Evolutionary conservation across 2,113 vertebrate species (phyloP).

Genomic region (Cyanoderma ruficeps): DNA sequence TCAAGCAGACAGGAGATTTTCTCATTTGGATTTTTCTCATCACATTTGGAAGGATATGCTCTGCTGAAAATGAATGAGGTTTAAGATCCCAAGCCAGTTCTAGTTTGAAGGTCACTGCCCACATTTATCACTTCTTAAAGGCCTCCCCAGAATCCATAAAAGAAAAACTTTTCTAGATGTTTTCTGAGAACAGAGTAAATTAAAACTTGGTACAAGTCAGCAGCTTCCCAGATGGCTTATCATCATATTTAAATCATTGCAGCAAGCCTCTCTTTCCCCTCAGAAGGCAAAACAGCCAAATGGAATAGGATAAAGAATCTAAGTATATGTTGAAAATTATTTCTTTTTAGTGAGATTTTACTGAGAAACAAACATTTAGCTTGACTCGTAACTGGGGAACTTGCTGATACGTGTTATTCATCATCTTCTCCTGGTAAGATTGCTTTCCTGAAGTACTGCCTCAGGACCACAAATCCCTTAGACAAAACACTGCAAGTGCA

Average conservation of each 20-base stretch:
- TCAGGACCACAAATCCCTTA: neutral
- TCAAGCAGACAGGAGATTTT: neutral
- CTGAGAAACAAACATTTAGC: neutral
- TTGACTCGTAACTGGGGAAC: neutral
- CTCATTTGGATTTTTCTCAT: neutral
- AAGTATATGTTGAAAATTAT: neutral
- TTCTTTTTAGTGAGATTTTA: neutral
- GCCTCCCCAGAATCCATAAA: neutral
- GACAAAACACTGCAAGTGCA: neutral
- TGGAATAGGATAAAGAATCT: neutral
- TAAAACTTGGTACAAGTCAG: neutral
- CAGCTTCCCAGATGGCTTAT: neutral
- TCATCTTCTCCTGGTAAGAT: neutral
- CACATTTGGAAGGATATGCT: neutral
- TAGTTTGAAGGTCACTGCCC: neutral
- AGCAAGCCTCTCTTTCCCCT: neutral
- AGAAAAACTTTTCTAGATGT: neutral
- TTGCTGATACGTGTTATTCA: neutral
- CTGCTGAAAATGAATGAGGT: neutral
- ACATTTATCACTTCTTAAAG: neutral
- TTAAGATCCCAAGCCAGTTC: neutral
- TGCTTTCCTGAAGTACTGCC: neutral
- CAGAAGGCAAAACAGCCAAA: neutral
- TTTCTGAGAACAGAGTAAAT: neutral
- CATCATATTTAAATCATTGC: neutral